These are phyloP conservation scores for Penelope pileata DNA, from an alignment of 2,113 vertebrate species.

Conservation along the genomic window DNA sequence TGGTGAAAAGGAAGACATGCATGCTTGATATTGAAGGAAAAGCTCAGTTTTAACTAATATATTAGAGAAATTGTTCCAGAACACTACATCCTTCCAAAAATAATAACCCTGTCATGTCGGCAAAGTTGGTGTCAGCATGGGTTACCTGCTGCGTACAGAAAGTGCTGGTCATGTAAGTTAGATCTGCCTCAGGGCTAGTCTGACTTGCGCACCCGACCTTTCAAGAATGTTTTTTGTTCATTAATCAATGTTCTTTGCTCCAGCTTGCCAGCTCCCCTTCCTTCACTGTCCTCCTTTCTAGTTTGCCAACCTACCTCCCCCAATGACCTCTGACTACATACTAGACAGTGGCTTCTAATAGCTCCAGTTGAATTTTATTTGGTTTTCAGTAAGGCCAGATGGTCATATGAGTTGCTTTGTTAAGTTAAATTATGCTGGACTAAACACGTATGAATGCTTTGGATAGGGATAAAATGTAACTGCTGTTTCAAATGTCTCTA, in stretches of 20 bases:
- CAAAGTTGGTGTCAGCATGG: slow-evolving; percentile 74
- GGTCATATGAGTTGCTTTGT: not conserved
- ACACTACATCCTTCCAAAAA: slow-evolving; percentile 75
- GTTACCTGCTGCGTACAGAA: slow-evolving; percentile 75
- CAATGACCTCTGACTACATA: not conserved
- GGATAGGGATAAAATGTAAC: not conserved
- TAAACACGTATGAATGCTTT: not conserved
- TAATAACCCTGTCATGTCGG: slow-evolving; percentile 76
- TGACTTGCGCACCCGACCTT: slow-evolving; percentile 72
- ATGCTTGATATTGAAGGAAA: slow-evolving; percentile 71
- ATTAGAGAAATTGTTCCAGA: slow-evolving; percentile 78
- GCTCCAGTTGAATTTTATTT: slow-evolving; percentile 31
- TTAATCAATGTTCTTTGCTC: slow-evolving; percentile 77
- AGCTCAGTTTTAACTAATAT: slow-evolving; percentile 71
- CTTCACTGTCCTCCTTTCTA: slow-evolving; percentile 58
- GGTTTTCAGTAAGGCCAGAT: not conserved
- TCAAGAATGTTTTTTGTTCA: slow-evolving; percentile 76
- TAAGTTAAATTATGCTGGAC: not conserved
- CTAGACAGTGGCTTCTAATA: slow-evolving; percentile 6
- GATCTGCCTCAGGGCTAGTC: slow-evolving; percentile 72
- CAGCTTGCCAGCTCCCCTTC: slow-evolving; percentile 66
- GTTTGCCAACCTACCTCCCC: slow-evolving; percentile 34
- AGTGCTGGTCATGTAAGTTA: slow-evolving; percentile 70
- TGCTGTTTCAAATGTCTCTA: not conserved
- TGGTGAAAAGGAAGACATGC: slow-evolving; percentile 60